Conservation (phyloP, 1,140 invertebrate genomes). For the Triops cancriformis region DNA sequence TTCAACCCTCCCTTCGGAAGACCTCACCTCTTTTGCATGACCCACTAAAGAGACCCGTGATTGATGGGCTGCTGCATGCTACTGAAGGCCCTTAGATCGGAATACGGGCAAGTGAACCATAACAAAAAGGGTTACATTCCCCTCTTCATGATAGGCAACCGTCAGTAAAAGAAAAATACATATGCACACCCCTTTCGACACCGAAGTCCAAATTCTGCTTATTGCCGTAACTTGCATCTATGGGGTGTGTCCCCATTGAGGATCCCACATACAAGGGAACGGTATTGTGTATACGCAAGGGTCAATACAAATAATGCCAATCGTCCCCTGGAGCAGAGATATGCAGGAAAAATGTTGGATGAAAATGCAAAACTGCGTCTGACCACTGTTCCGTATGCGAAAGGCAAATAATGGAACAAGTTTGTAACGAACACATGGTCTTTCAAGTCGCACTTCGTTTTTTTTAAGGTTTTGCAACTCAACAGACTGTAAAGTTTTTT, state of each 20-base stretch:
- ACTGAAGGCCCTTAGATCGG: background rate
- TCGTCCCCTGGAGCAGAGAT: background rate
- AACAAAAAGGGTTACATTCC: background rate
- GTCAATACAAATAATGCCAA: background rate
- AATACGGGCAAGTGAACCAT: conserved; percentile 2
- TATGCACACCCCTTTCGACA: background rate
- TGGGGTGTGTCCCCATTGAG: background rate
- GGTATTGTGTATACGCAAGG: background rate
- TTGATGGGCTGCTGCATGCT: background rate
- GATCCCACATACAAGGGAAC: background rate
- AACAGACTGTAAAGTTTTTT: background rate
- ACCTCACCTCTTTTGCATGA: background rate
- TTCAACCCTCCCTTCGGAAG: background rate
- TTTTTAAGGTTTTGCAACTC: background rate
- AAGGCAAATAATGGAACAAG: background rate
- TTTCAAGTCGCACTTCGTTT: background rate
- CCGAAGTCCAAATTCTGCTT: background rate
- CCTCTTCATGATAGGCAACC: background rate
- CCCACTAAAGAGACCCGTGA: background rate
- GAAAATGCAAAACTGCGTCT: background rate
- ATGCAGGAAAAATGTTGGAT: background rate
- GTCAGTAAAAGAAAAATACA: background rate
- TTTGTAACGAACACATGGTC: too few species aligned
- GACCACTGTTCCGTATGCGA: background rate
- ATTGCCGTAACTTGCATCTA: background rate